phyloP scores from a whole-genome alignment of 1,140 invertebrate genomes.

The Archivesica marissinica region DNA sequence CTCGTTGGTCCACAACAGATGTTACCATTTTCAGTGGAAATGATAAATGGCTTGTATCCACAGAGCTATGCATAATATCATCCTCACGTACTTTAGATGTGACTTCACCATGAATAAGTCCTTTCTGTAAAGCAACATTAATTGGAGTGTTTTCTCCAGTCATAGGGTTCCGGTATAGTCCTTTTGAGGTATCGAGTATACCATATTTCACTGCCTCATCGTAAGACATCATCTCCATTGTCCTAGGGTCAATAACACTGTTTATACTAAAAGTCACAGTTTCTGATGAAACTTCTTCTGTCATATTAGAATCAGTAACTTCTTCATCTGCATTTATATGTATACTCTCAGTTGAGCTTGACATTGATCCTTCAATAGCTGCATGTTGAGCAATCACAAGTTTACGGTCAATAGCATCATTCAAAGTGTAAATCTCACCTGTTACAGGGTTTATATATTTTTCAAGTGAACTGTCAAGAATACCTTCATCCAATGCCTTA shows the following conservation, averaged over 20 bases:
- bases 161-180: slow-evolving; percentile 89
- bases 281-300: slow-evolving; percentile 81
- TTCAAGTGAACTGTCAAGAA: slow-evolving; percentile 92
- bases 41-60: slow-evolving; percentile 71
- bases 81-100: slow-evolving; percentile 77
- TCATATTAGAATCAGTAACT: slow-evolving; percentile 76
- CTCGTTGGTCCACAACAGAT: slow-evolving; percentile 89
- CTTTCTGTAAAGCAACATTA: slow-evolving; percentile 85
- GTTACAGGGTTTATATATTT: slow-evolving; percentile 90
- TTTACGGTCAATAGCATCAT: slow-evolving; percentile 81
- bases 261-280: slow-evolving; percentile 84
- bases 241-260: slow-evolving; percentile 91
- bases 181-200: slow-evolving; percentile 91
- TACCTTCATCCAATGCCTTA: slow-evolving; percentile 93
- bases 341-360: slow-evolving; percentile 72
- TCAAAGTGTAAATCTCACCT: slow-evolving; percentile 86
- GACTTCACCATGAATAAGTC: slow-evolving; percentile 86
- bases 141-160: slow-evolving; percentile 88
- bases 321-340: slow-evolving; percentile 82
- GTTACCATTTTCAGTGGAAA: slow-evolving; percentile 87
- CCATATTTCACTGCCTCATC: slow-evolving; percentile 93
- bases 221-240: slow-evolving; percentile 91
- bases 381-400: slow-evolving; percentile 77
- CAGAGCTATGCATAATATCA: slow-evolving; percentile 77
- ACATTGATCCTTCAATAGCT: slow-evolving; percentile 72